Percentiles rank a stretch among this genome's conserved stretches.
phyloP scores from a whole-genome alignment of 2,113 vertebrate species.

The Hippocampus mohnikei region DNA sequence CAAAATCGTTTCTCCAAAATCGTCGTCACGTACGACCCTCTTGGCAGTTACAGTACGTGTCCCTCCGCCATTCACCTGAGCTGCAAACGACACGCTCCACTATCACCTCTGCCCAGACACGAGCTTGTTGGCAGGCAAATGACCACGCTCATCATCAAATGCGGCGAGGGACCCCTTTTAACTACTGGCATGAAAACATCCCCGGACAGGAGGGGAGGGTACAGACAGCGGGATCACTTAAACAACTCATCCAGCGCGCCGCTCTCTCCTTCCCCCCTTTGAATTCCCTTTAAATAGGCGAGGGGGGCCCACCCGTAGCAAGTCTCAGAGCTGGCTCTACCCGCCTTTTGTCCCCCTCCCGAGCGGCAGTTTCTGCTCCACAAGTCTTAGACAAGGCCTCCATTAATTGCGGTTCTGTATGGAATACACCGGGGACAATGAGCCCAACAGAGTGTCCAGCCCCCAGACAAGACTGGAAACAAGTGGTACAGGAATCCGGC shows the following conservation, averaged over 20 bases:
- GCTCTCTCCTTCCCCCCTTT: conserved; percentile 67
- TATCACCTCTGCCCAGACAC: conserved; percentile 13
- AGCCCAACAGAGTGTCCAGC: conserved; percentile 83
- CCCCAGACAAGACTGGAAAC: conserved; percentile 95
- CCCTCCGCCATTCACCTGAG: conserved; percentile 25
- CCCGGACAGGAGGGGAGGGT: conserved; percentile 56
- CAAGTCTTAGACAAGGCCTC: conserved; percentile 86
- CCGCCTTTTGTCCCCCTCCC: conserved; percentile 83
- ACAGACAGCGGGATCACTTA: conserved; percentile 57
- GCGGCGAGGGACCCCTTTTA: conserved; percentile 49
- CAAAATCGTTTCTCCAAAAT: not conserved
- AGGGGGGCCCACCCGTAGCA: conserved; percentile 75
- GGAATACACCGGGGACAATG: conserved; percentile 85
- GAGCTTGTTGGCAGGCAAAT: conserved; percentile 61
- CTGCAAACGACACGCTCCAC: not conserved
- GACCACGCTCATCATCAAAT: conserved; percentile 59
- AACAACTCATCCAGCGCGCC: conserved; percentile 56
- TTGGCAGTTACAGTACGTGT: not conserved
- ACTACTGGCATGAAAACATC: conserved; percentile 56
- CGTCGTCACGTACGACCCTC: not conserved
- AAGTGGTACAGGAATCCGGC: conserved; percentile 86
- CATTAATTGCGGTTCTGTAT: conserved; percentile 88
- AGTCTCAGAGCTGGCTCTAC: conserved; percentile 74
- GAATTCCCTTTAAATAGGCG: conserved; percentile 68
- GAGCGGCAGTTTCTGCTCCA: conserved; percentile 87